Conservation (phyloP, 1,140 invertebrate genomes). For the Bombus pascuorum region DNA sequence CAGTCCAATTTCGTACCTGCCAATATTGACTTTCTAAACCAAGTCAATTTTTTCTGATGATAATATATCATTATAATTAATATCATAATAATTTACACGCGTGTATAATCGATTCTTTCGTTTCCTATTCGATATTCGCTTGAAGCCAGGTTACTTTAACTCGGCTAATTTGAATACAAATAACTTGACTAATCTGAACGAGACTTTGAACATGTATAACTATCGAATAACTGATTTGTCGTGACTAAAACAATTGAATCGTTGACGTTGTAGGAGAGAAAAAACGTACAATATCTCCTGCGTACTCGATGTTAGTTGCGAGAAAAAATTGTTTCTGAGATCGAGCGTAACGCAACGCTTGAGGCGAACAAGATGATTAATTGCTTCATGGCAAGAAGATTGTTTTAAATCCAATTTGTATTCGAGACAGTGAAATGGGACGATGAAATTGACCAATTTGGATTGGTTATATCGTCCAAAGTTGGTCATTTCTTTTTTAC, state of each 20-base stretch:
- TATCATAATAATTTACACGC: too few species aligned
- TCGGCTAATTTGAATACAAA: background rate
- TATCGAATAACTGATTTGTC: background rate
- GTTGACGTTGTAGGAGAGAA: background rate
- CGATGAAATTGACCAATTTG: background rate
- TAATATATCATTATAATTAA: too few species aligned
- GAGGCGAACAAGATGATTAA: slow-evolving; percentile 1
- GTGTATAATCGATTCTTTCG: too few species aligned
- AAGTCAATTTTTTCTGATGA: too few species aligned
- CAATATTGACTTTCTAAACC: too few species aligned
- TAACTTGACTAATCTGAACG: background rate
- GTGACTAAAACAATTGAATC: slow-evolving; percentile 6
- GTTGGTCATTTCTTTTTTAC: background rate
- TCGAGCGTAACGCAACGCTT: background rate
- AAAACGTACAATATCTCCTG: background rate
- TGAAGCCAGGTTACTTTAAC: background rate
- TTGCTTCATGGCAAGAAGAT: slow-evolving; percentile 10
- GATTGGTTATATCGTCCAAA: background rate
- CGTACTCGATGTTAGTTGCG: background rate
- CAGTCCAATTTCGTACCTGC: too few species aligned
- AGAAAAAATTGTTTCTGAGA: background rate
- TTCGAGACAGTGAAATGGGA: background rate
- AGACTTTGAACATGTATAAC: background rate
- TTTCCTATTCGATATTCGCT: too few species aligned
- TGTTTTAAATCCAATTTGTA: slow-evolving; percentile 41